Base-by-base conservation (phyloP, 2,888 invertebrate species). In the Lithophane ornitopus region DNA sequence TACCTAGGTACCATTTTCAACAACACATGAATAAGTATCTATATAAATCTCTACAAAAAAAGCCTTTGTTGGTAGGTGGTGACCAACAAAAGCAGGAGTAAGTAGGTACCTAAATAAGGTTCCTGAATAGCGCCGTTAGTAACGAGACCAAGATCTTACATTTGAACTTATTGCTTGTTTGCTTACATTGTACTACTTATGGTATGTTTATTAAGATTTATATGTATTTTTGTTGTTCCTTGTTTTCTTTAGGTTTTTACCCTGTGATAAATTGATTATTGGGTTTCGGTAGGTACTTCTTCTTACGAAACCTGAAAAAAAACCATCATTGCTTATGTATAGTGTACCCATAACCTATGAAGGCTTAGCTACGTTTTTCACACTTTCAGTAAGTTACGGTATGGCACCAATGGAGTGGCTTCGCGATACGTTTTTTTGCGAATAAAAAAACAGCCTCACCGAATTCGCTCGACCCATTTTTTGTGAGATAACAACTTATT, bases 1-100 rank as follows among this genome's bases (percentile, higher is more conserved):
- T 58, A 49, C n/a, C n/a, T n/a, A n/a, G n/a, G n/a, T n/a, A n/a
- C 6, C 44, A 70, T 74, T 76, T 79, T 65, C 62, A 70, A 68
- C n/a, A 44, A 65, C 54, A 19, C 52, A 58, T 54, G 6, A 28
- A 72, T 58, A n/a, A n/a, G n/a, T n/a, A n/a, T n/a, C n/a, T n/a
- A 28, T 70, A 62, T 72, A 56, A 81, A 68, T 78, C 41, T 54
- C 9, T 22, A 49, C n/a, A n/a, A 34, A 68, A 54, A 41, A 54
- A 67, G 11, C 34, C 22, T 75, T 68, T 65, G 26, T 56, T 58
- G 9, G n/a, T 0, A 46, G 19, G 6, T 71, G n/a, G 14, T 34
- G 12, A 73, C 2, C 19, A n/a, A 26, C 0, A 28, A 26, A 4
- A 46, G 46, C 46, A 46, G 44, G 3, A 19, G 19, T 41, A 44